Conservation (phyloP, 2,113 vertebrate species). For the Microcebus jonahi region DNA sequence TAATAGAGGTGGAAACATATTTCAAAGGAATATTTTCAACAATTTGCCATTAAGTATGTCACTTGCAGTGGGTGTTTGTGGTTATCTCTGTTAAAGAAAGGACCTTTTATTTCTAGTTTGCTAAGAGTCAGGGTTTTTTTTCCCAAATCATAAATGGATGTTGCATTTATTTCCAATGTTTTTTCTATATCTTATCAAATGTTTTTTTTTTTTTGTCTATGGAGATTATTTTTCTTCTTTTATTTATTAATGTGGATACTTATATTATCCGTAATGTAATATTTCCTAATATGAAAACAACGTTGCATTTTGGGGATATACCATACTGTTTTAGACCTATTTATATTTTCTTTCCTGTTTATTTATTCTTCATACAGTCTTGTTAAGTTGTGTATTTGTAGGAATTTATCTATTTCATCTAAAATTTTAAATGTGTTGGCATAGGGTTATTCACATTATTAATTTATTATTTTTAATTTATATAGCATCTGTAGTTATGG, state of each 20-base stretch:
- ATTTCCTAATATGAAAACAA: conserved; percentile 48
- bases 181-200: neutral
- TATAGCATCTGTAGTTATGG: neutral
- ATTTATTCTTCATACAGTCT: neutral
- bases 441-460: neutral
- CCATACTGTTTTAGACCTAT: neutral
- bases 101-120: neutral
- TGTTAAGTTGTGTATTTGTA: neutral
- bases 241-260: neutral
- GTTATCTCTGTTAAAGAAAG: neutral
- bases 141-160: neutral
- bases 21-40: conserved; percentile 35
- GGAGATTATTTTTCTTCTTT: neutral
- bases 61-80: neutral
- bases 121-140: neutral
- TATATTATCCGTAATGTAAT: neutral
- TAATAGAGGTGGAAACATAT: neutral
- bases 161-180: conserved; percentile 32
- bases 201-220: neutral
- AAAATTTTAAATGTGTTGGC: neutral
- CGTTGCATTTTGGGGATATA: conserved; percentile 25
- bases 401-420: neutral
- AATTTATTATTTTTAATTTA: conserved; percentile 28
- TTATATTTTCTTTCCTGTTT: neutral
- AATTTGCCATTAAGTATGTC: conserved; percentile 4